Percentiles rank a stretch among this genome's conserved stretches.
Evolutionary conservation across 2,113 vertebrate genomes (phyloP).

Genomic region (Elaphurus davidianus): DNA sequence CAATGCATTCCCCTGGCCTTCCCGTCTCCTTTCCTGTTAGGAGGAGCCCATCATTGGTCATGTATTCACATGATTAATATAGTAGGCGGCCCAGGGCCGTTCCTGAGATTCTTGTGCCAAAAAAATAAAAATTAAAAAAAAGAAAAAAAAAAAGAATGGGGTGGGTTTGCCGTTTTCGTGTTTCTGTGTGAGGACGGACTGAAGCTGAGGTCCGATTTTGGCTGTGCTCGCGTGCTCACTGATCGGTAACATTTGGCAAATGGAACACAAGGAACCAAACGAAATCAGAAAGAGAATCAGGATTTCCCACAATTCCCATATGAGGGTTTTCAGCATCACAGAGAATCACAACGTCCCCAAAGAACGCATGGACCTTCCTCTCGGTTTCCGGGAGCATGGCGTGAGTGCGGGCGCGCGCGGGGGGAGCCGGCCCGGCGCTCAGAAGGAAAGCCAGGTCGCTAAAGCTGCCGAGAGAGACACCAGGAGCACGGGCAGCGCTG

Average conservation of each 20-base stretch:
- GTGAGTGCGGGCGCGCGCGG: constrained; percentile 73
- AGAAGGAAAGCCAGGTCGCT: constrained; percentile 92
- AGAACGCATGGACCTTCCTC: constrained; percentile 81
- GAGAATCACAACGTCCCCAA: constrained; percentile 82
- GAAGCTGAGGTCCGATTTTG: constrained; percentile 87
- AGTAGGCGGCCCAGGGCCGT: constrained; percentile 86
- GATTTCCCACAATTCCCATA: constrained; percentile 82
- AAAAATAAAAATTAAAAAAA: constrained; percentile 24
- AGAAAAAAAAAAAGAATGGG: background rate
- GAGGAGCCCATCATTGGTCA: constrained; percentile 79
- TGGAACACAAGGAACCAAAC: constrained; percentile 74
- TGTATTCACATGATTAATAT: constrained; percentile 78
- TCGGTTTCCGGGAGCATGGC: constrained; percentile 79
- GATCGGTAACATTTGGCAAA: constrained; percentile 86
- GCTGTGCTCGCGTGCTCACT: constrained; percentile 80
- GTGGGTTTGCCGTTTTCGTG: constrained; percentile 78
- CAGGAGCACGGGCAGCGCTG: constrained; percentile 85
- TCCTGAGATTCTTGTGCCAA: constrained; percentile 89
- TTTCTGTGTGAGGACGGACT: constrained; percentile 79
- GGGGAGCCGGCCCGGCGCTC: constrained; percentile 73
- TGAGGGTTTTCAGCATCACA: constrained; percentile 81
- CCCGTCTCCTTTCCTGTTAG: constrained; percentile 69
- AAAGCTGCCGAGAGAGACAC: constrained; percentile 86
- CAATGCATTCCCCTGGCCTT: constrained; percentile 75
- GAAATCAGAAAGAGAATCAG: constrained; percentile 13